Conservation (phyloP, 1,140 invertebrate genomes). For the Plectrocnemia conspersa region DNA sequence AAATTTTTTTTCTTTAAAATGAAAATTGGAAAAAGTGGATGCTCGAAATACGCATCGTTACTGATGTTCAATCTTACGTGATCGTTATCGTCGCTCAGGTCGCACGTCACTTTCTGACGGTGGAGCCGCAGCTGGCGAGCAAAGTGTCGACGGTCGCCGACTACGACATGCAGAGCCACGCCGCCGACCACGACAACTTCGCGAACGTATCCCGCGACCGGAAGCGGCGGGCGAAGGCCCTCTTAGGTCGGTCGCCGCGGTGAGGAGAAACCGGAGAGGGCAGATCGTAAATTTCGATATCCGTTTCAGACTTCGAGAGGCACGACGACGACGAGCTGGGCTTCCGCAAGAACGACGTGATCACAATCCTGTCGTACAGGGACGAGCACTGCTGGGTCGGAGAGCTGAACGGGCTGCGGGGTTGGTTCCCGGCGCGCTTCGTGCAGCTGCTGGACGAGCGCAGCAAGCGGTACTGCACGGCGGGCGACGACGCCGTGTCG, state of each 20-base stretch:
- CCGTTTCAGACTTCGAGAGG: constrained; percentile 88
- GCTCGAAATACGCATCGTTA: too few relatives aligned
- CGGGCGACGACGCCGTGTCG: constrained; percentile 95
- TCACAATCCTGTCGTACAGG: constrained; percentile 94
- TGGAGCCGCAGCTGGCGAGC: constrained; percentile 68
- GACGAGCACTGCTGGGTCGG: constrained; percentile 99
- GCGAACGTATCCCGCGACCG: constrained; percentile 84
- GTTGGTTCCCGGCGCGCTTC: constrained; percentile 99
- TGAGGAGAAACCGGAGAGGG: too few relatives aligned
- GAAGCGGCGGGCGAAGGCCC: constrained; percentile 87
- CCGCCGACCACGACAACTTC: constrained; percentile 90
- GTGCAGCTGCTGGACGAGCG: constrained; percentile 95
- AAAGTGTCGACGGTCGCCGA: constrained; percentile 81
- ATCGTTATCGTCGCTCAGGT: too few relatives aligned
- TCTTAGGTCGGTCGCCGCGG: constrained; percentile 62
- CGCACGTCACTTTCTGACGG: constrained; percentile 80
- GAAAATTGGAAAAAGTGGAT: too few relatives aligned
- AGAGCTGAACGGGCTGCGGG: constrained; percentile 93
- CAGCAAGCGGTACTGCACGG: constrained; percentile 92
- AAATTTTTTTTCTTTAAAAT: too few relatives aligned
- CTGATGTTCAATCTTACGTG: too few relatives aligned
- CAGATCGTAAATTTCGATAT: too few relatives aligned
- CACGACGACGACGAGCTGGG: constrained; percentile 98
- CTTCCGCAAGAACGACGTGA: constrained; percentile 97
- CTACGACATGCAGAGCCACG: constrained; percentile 93